A percentile compares a stretch with the other conserved stretches of the same genome.
Conservation (phyloP, 2,797 vertebrate species). For the Propithecus deckenii region DNA sequence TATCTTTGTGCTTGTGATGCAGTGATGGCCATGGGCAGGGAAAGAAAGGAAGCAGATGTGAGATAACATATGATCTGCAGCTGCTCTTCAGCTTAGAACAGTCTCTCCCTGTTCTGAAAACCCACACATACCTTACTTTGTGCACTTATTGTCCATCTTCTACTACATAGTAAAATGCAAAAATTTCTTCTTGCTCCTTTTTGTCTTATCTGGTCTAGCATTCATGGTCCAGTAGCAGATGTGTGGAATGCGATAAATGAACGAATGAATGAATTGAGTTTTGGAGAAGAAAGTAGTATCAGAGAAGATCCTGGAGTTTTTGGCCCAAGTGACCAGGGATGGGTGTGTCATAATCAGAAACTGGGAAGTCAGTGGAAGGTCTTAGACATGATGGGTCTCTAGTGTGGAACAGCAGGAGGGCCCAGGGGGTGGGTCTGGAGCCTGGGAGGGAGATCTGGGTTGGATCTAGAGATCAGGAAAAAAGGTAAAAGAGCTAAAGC, state of each 20-base stretch:
- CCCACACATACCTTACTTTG: background rate
- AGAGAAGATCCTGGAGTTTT: background rate
- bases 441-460: background rate
- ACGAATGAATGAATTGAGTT: background rate
- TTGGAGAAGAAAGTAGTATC: background rate
- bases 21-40: accelerated
- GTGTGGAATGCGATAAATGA: background rate
- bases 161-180: background rate
- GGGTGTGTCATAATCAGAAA: background rate
- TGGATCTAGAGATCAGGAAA: background rate
- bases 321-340: background rate
- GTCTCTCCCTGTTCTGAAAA: background rate
- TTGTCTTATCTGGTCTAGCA: background rate
- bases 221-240: background rate
- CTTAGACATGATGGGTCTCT: background rate
- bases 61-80: background rate
- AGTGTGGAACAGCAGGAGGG: background rate
- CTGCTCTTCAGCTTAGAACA: background rate
- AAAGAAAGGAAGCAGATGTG: background rate
- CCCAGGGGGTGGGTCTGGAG: background rate
- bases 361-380: background rate
- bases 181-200: background rate
- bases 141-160: background rate
- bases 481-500: background rate
- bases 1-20: background rate